phyloP scores from a whole-genome alignment of 2,888 invertebrate species.

The Clunio marinus region DNA sequence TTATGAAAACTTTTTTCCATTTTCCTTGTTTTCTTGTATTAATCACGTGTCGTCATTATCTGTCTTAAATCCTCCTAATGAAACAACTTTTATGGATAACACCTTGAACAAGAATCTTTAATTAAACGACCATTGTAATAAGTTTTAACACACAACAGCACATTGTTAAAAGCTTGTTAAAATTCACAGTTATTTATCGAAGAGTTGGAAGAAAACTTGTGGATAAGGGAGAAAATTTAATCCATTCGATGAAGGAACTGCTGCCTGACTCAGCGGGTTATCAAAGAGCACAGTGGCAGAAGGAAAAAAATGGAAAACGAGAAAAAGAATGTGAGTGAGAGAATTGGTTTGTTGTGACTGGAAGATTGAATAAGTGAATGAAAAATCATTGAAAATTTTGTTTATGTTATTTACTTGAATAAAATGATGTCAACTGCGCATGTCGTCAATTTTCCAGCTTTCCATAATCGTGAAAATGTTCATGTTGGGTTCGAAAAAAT shows the following conservation, averaged over 20 bases:
- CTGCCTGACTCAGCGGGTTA: neutral
- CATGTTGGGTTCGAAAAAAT: neutral
- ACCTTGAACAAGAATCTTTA: too few species aligned
- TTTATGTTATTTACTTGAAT: slow-evolving; percentile 6
- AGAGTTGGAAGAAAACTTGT: too few species aligned
- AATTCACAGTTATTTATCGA: too few species aligned
- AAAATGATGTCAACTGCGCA: neutral
- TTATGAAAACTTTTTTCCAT: too few species aligned
- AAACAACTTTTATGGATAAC: too few species aligned
- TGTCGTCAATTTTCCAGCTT: neutral
- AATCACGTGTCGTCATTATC: too few species aligned
- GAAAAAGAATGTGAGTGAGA: neutral
- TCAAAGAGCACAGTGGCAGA: neutral
- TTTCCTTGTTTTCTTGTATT: too few species aligned
- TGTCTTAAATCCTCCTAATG: too few species aligned
- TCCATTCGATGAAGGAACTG: neutral
- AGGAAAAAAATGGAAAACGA: neutral
- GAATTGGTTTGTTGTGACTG: slow-evolving; percentile 20
- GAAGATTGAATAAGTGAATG: neutral
- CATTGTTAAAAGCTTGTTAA: too few species aligned
- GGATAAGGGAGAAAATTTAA: neutral
- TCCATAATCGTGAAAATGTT: neutral
- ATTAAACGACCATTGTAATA: too few species aligned
- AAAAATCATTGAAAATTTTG: neutral
- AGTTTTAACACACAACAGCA: too few species aligned